Evolutionary conservation across 2,113 vertebrate genomes (phyloP), one percentile per base, ranked within the genome.

Genomic region (Cynocephalus volans): DNA sequence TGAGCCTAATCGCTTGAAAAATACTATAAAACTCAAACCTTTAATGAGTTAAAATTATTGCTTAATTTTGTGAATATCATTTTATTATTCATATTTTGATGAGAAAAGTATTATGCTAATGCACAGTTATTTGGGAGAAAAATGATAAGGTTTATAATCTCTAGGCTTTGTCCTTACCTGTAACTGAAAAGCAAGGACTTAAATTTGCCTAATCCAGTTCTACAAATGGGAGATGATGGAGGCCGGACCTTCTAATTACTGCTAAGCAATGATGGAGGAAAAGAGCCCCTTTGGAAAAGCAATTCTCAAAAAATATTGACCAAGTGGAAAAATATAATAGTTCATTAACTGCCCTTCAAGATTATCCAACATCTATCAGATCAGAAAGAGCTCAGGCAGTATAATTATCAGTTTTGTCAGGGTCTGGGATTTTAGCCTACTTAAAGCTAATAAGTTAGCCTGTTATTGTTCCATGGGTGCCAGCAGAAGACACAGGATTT

Each of bases 281-380:
- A 72, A 79, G 76, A 15, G 58, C 17, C n/a, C 33, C 62, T 81
- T 72, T 73, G 67, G 79, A 84, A 80, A 76, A 67, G 33, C 21
- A 76, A 72, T 70, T 96, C 60, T 94, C 2, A 73, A 76, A 92
- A 97, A 77, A 23, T 72, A 88, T 33, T 94, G 45, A 90, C 60
- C 52, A 79, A 80, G 31, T 84, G 24, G 48, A 79, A 94, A 94
- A 90, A 45, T 45, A 15, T 23, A 81, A 45, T 50, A 69, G 15
- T 73, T 72, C 26, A 69, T 96, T 82, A 86, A 62, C 70, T 94
- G 12, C 8, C 36, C 56, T 90, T 90, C 58, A 83, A 52, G 24
- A 83, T 76, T 15, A 87, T 70, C 54, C n/a, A 48, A 23, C 21
- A 33, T 15, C 62, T 17, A 14, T 14, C 17, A 77, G 7, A 24